Percentiles rank a stretch among this genome's conserved stretches.
These are phyloP conservation scores for Simalia tracyae DNA, from an alignment of 2,797 vertebrate species.

Conservation along the genomic window DNA sequence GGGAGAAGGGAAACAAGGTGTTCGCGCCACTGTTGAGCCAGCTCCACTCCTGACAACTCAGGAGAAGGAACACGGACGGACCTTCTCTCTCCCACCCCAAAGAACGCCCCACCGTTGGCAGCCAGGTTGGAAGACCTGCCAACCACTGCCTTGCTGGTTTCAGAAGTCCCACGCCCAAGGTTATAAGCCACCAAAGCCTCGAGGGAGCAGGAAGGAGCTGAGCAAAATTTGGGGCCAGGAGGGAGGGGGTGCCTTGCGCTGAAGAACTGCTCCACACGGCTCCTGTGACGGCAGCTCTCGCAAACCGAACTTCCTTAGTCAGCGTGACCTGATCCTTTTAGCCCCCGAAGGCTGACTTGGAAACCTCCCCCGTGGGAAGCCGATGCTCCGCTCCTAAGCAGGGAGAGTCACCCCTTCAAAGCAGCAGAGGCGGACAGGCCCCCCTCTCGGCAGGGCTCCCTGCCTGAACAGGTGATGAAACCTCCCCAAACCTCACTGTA, in stretches of 20 bases:
- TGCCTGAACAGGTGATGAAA: neutral
- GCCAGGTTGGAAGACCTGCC: neutral
- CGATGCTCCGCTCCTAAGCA: neutral
- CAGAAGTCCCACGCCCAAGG: neutral
- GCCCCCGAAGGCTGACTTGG: neutral
- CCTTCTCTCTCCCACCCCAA: neutral
- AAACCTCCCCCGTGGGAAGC: fast-evolving
- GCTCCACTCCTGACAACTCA: too few relatives aligned
- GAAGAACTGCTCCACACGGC: neutral
- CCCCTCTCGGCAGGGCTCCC: too few relatives aligned
- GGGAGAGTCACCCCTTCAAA: neutral
- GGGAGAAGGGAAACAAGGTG: neutral
- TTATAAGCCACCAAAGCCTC: neutral
- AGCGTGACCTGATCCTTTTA: neutral
- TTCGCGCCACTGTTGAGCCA: too few relatives aligned
- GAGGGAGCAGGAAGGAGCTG: neutral
- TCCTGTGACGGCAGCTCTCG: too few relatives aligned
- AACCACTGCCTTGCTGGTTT: neutral
- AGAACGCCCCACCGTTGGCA: neutral
- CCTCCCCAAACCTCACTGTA: neutral
- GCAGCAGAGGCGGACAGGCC: too few relatives aligned
- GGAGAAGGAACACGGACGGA: neutral
- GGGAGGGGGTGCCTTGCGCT: too few relatives aligned
- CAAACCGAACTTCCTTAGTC: neutral
- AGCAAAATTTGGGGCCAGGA: fast-evolving